Evolutionary conservation across 2,888 invertebrate genomes (phyloP).

Genomic region (Scaptomyza polygonia): DNA sequence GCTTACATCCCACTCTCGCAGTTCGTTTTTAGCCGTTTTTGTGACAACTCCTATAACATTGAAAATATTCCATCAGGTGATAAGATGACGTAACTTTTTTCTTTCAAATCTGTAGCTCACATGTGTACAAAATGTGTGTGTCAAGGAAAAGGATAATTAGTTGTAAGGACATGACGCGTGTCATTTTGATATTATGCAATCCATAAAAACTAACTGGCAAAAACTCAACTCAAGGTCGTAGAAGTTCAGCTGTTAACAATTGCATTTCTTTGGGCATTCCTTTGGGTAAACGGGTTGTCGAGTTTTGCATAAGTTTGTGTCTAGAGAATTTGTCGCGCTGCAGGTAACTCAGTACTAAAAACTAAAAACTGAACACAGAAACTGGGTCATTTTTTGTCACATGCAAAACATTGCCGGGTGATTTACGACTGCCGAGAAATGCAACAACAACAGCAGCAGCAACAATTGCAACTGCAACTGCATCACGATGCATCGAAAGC

Average conservation of each 20-base stretch:
- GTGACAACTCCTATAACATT: too few species aligned
- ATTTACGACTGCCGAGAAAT: slow-evolving; percentile 64
- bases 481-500: slow-evolving; percentile 37
- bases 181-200: slow-evolving; percentile 41
- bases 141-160: slow-evolving; percentile 21
- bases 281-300: slow-evolving; percentile 34
- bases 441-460: slow-evolving; percentile 15
- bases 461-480: slow-evolving; percentile 32
- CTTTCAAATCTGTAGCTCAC: slow-evolving; percentile 25
- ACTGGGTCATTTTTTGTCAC: slow-evolving; percentile 57
- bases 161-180: slow-evolving; percentile 31
- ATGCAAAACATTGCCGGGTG: slow-evolving; percentile 66
- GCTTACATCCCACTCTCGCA: too few species aligned
- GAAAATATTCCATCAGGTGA: not conserved
- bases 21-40: too few species aligned
- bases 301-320: slow-evolving; percentile 44
- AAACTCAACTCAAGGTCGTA: slow-evolving; percentile 31
- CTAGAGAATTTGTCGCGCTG: slow-evolving; percentile 32
- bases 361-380: slow-evolving; percentile 31
- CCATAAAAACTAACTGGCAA: not conserved
- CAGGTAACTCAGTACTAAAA: slow-evolving; percentile 29
- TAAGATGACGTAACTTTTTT: not conserved
- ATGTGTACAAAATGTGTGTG: slow-evolving; percentile 45
- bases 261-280: not conserved
- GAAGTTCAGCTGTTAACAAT: not conserved